Percentiles rank a stretch among this genome's conserved stretches.
Conservation (phyloP, 2,888 invertebrate genomes). For the Lucinisca nassula region DNA sequence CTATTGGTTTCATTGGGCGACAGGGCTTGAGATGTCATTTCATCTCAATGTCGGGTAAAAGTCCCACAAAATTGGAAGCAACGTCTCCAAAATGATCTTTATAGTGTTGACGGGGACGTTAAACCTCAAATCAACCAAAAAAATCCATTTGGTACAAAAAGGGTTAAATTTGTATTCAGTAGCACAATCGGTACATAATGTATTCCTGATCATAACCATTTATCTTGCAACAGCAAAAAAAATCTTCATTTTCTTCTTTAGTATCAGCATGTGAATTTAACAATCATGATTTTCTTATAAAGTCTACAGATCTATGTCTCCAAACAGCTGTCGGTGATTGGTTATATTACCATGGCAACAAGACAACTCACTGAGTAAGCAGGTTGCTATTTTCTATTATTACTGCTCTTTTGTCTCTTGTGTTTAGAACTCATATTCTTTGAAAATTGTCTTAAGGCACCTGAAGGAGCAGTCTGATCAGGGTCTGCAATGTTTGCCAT, state of each 20-base stretch:
- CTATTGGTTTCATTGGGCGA: too few species aligned
- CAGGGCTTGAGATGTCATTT: not conserved
- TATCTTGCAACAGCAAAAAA: not conserved
- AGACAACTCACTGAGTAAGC: not conserved
- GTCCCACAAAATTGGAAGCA: not conserved
- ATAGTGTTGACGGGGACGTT: not conserved
- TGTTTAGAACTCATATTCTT: not conserved
- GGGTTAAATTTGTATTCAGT: too few species aligned
- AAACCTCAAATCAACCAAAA: too few species aligned
- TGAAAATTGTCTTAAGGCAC: too few species aligned
- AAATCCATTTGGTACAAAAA: too few species aligned
- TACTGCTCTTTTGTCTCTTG: not conserved
- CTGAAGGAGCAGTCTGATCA: too few species aligned
- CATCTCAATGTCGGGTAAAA: not conserved
- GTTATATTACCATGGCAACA: constrained; percentile 7
- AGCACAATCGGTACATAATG: not conserved
- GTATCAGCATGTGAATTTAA: constrained; percentile 13
- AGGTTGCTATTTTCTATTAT: not conserved
- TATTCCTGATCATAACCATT: not conserved
- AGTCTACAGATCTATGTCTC: not conserved
- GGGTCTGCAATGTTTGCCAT: too few species aligned
- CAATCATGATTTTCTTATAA: constrained; percentile 15
- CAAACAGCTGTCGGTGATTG: constrained; percentile 7
- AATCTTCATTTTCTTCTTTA: not conserved
- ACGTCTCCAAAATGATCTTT: not conserved